Evolutionary conservation across 1,140 invertebrate species (phyloP).

Genomic region (Ruditapes philippinarum): DNA sequence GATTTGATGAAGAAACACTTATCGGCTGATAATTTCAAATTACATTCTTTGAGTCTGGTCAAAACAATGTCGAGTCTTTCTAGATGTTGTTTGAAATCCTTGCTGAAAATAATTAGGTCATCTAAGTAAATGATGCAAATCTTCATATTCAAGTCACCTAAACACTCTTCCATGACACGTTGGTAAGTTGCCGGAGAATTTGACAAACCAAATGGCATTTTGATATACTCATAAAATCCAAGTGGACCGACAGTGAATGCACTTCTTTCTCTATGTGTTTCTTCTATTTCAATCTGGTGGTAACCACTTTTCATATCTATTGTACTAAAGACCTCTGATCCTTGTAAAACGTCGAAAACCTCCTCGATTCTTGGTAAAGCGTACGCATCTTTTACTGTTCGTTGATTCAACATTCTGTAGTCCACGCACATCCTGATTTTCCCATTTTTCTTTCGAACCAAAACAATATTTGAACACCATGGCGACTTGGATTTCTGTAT

Average conservation of each 20-base stretch:
- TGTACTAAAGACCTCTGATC: conserved; percentile 83
- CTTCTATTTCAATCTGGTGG: conserved; percentile 76
- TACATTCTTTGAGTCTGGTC: conserved; percentile 22
- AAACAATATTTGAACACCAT: conserved; percentile 34
- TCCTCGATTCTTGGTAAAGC: conserved; percentile 88
- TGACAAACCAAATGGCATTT: conserved; percentile 60
- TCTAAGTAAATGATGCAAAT: conserved; percentile 61
- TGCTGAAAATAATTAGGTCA: conserved; percentile 64
- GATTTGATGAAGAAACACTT: conserved; percentile 83
- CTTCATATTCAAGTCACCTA: conserved; percentile 58
- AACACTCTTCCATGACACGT: conserved; percentile 70
- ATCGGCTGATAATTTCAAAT: conserved; percentile 44
- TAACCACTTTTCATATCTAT: conserved; percentile 85
- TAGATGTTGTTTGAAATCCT: conserved; percentile 53
- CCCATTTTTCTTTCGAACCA: conserved; percentile 36
- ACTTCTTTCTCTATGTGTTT: conserved; percentile 81
- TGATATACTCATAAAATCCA: conserved; percentile 58
- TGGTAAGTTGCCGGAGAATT: conserved; percentile 72
- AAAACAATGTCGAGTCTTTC: conserved; percentile 49
- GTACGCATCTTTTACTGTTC: conserved; percentile 86
- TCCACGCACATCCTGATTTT: conserved; percentile 85
- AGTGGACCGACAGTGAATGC: conserved; percentile 62
- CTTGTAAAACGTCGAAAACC: conserved; percentile 82
- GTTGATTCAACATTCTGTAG: conserved; percentile 86
- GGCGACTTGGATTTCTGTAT: background rate